These are phyloP conservation scores for Hepsetus odoe DNA, from an alignment of 2,113 vertebrate species.

Conservation along the genomic window DNA sequence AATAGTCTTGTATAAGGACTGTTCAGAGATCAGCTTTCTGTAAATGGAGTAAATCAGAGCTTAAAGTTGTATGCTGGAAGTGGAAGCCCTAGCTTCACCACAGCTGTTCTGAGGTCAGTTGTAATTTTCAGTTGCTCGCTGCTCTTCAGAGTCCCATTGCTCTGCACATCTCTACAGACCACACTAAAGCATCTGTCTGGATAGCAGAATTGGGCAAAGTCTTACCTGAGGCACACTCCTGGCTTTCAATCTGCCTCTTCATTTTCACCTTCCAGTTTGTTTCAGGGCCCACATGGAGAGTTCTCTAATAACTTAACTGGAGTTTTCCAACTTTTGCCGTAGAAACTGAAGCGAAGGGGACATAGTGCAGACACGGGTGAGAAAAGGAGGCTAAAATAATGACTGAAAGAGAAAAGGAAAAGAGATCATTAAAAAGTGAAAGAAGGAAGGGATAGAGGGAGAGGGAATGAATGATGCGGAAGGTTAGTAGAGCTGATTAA, in stretches of 20 bases:
- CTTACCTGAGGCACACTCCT: not conserved
- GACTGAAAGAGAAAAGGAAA: not conserved
- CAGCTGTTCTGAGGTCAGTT: not conserved
- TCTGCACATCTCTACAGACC: not conserved
- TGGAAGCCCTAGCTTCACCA: not conserved
- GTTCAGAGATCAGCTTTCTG: not conserved
- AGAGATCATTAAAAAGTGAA: conserved; percentile 14
- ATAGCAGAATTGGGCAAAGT: not conserved
- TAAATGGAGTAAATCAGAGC: not conserved
- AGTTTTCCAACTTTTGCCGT: not conserved
- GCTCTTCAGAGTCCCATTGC: not conserved
- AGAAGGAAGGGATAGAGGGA: conserved; percentile 16
- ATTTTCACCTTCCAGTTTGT: not conserved
- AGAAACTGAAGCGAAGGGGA: not conserved
- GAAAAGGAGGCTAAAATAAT: not conserved
- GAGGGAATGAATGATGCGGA: not conserved
- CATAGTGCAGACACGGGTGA: not conserved
- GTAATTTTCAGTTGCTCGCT: not conserved
- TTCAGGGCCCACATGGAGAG: not conserved
- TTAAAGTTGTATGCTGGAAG: not conserved
- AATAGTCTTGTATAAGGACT: not conserved
- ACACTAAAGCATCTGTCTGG: not conserved
- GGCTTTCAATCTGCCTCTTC: not conserved
- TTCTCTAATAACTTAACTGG: not conserved
- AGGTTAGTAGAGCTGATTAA: conserved; percentile 32